These are phyloP conservation scores for Perca flavescens DNA, from an alignment of 2,113 vertebrate genomes.

Conservation along the genomic window DNA sequence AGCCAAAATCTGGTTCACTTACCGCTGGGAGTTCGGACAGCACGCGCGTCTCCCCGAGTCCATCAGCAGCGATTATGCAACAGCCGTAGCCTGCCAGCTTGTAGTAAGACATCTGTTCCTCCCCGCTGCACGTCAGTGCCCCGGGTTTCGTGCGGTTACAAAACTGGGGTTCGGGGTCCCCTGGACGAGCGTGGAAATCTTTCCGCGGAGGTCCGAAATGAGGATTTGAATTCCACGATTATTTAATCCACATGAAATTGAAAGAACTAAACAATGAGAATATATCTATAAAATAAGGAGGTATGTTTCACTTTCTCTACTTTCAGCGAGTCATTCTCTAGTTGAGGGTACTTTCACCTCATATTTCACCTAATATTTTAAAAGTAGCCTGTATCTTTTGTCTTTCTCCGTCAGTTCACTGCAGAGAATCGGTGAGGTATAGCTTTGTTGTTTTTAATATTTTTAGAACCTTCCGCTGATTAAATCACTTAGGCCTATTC, in stretches of 20 bases:
- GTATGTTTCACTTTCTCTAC: not conserved
- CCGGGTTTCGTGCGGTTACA: not conserved
- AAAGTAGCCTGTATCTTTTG: too few relatives aligned
- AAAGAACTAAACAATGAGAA: not conserved
- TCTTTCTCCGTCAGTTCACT: too few relatives aligned
- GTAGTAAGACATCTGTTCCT: not conserved
- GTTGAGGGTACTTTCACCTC: too few relatives aligned
- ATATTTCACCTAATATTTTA: too few relatives aligned
- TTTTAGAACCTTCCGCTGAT: too few relatives aligned
- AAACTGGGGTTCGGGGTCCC: slow-evolving; percentile 1
- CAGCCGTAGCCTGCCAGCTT: not conserved
- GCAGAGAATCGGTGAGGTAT: too few relatives aligned
- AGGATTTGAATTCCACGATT: not conserved
- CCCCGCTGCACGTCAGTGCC: not conserved
- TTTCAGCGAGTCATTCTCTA: too few relatives aligned
- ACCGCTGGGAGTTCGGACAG: not conserved
- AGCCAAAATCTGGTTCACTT: not conserved
- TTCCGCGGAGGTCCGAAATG: not conserved
- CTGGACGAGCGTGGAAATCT: not conserved
- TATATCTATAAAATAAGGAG: not conserved
- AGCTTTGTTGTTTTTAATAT: too few relatives aligned
- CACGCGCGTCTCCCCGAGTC: not conserved
- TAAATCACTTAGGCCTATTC: too few relatives aligned
- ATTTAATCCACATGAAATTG: not conserved
- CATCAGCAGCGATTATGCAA: not conserved